These are phyloP conservation scores for Timema podura DNA, from an alignment of 2,888 invertebrate genomes.

Conservation along the genomic window DNA sequence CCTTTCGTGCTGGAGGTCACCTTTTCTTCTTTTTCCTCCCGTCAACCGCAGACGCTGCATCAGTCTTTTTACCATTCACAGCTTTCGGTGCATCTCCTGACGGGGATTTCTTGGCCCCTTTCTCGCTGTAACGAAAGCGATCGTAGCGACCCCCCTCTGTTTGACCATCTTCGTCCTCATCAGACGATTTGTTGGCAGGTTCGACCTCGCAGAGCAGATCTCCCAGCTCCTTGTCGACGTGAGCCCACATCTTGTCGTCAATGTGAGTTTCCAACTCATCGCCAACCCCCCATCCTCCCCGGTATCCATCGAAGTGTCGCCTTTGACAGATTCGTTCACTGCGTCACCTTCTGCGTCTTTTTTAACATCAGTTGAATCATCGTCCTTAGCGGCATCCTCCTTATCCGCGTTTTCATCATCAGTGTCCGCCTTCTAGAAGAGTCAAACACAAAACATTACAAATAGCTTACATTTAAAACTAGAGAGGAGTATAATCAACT, in stretches of 20 bases:
- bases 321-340: too few species aligned
- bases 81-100: too few species aligned
- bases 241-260: slow-evolving; percentile 73
- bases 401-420: slow-evolving; percentile 21
- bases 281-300: slow-evolving; percentile 40
- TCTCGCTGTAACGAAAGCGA: slow-evolving; percentile 63
- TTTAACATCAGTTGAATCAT: slow-evolving; percentile 3
- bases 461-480: too few species aligned
- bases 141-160: slow-evolving; percentile 53
- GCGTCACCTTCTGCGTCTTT: too few species aligned
- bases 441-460: not conserved
- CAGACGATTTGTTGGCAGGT: slow-evolving; percentile 52
- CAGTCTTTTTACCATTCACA: too few species aligned
- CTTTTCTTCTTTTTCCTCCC: too few species aligned
- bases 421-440: slow-evolving; percentile 14
- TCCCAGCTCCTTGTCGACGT: slow-evolving; percentile 76
- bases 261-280: slow-evolving; percentile 41
- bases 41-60: too few species aligned
- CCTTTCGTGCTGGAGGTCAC: too few species aligned
- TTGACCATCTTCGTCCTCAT: slow-evolving; percentile 65
- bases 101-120: slow-evolving; percentile 37
- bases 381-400: slow-evolving; percentile 21
- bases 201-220: slow-evolving; percentile 60
- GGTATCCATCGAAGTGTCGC: not conserved
- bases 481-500: not conserved